Percentiles rank a stretch among this genome's conserved stretches.
These are phyloP conservation scores for Xiphophorus hellerii DNA, from an alignment of 2,113 vertebrate species.

Conservation along the genomic window DNA sequence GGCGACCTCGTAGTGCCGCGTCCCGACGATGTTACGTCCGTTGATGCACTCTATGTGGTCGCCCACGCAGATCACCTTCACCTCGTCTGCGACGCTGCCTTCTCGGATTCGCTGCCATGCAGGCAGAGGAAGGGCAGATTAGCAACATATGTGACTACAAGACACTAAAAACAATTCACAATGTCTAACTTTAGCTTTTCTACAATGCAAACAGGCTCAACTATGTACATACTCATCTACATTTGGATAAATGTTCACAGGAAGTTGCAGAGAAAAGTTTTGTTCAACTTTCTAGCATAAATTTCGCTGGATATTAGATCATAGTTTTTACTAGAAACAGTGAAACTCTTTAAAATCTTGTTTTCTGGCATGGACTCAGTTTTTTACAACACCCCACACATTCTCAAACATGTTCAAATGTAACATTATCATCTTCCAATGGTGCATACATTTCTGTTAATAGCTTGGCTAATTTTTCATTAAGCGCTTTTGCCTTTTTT, in stretches of 20 bases:
- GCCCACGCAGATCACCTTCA: slow-evolving; percentile 88
- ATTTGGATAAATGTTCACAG: neutral
- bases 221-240: neutral
- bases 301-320: neutral
- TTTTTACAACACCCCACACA: too few species aligned
- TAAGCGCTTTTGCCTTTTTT: too few species aligned
- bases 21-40: slow-evolving; percentile 84
- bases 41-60: slow-evolving; percentile 95
- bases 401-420: too few species aligned
- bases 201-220: neutral
- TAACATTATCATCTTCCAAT: too few species aligned
- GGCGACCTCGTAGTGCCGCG: slow-evolving; percentile 92
- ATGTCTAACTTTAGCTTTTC: neutral
- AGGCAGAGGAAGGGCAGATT: neutral
- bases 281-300: too few species aligned
- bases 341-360: neutral
- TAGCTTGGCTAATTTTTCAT: too few species aligned
- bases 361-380: too few species aligned
- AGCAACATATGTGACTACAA: neutral
- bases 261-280: too few species aligned
- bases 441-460: too few species aligned
- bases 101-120: slow-evolving; percentile 88
- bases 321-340: neutral
- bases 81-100: slow-evolving; percentile 86
- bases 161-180: too few species aligned